Percentiles rank a stretch among this genome's conserved stretches.
Evolutionary conservation across 2,113 vertebrate genomes (phyloP).

Genomic region (Narcine bancroftii): DNA sequence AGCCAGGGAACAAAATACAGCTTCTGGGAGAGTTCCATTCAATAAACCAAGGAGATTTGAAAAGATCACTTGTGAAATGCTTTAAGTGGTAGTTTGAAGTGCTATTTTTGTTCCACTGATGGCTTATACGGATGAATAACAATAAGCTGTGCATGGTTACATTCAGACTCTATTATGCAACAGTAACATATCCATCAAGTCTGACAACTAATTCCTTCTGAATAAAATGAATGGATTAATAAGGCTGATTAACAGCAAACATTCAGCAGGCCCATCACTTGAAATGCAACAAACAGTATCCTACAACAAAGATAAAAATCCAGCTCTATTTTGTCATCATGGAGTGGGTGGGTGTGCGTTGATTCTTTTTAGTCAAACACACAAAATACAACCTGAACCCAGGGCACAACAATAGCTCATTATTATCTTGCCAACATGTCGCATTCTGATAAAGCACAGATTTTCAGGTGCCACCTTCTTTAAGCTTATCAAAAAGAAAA

Average conservation of each 20-base stretch:
- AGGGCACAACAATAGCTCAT: background rate
- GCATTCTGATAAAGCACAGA: background rate
- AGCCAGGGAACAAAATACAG: background rate
- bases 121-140: background rate
- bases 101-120: background rate
- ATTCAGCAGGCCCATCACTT: background rate
- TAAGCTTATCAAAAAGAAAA: background rate
- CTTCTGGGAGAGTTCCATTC: no score
- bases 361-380: background rate
- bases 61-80: background rate
- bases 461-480: background rate
- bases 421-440: background rate
- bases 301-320: background rate
- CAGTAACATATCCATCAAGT: background rate
- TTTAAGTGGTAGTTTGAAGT: background rate
- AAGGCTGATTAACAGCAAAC: background rate
- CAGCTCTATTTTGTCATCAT: background rate
- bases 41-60: background rate
- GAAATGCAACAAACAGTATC: background rate
- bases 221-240: background rate
- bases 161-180: background rate
- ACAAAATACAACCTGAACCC: background rate
- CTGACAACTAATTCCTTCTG: background rate
- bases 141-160: background rate
- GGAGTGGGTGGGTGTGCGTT: background rate